phyloP scores from a whole-genome alignment of 2,888 invertebrate genomes.

The Cistogaster globosa region DNA sequence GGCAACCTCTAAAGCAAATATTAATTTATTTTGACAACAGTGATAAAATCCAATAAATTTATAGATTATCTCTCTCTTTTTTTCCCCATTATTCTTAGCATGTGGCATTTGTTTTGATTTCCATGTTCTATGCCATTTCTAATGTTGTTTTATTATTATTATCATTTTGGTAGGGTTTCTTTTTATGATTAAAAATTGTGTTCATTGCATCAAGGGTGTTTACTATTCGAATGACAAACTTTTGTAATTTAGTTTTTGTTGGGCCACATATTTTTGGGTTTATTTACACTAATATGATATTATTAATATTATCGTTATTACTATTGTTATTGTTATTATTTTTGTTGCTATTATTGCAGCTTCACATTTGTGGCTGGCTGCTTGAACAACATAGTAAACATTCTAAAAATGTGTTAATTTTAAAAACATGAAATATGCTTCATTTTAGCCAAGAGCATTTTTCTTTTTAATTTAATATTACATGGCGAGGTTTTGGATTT shows the following conservation, averaged over 20 bases:
- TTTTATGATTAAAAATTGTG: constrained; percentile 53
- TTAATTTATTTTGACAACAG: constrained; percentile 70
- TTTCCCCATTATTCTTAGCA: constrained; percentile 41
- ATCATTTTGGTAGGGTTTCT: constrained; percentile 2
- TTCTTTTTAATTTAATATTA: background rate
- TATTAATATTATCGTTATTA: constrained; percentile 52
- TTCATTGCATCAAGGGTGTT: constrained; percentile 38
- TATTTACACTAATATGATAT: constrained; percentile 46
- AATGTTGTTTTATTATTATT: constrained; percentile 42
- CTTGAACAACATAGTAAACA: constrained; percentile 18
- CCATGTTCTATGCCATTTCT: constrained; percentile 16
- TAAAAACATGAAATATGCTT: constrained; percentile 1
- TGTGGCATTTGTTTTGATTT: constrained; percentile 54
- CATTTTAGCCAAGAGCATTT: background rate
- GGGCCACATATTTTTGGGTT: constrained; percentile 45
- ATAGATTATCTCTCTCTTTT: constrained; percentile 58
- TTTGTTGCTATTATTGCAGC: constrained; percentile 30
- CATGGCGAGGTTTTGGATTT: no score
- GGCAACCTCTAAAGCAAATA: constrained; percentile 49
- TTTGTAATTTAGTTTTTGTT: constrained; percentile 34
- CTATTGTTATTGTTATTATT: constrained; percentile 60
- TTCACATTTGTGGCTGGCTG: constrained; percentile 15
- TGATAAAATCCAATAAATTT: constrained; percentile 81
- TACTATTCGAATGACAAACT: constrained; percentile 17
- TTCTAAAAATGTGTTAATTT: constrained; percentile 37